Evolutionary conservation across 2,888 invertebrate genomes (phyloP).

Genomic region (Leucophenga maculata): DNA sequence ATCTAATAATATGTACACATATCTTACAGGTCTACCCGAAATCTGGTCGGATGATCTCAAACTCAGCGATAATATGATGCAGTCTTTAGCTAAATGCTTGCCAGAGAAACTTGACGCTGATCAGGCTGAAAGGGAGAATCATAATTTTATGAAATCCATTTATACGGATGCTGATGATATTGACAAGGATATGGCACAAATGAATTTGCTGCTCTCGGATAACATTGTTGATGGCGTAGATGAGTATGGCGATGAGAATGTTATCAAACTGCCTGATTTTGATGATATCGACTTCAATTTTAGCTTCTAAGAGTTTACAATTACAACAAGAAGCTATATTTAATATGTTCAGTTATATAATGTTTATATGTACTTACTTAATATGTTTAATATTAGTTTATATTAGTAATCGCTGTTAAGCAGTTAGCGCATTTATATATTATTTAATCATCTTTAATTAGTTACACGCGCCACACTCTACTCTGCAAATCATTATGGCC

Average conservation of each 20-base stretch:
- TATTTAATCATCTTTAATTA: too few species aligned
- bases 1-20: not conserved
- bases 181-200: not conserved
- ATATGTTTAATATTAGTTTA: not conserved
- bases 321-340: not conserved
- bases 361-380: not conserved
- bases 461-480: too few species aligned
- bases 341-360: not conserved
- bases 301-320: not conserved
- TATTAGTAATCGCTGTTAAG: too few species aligned
- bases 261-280: not conserved
- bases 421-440: too few species aligned
- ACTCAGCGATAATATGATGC: not conserved
- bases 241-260: not conserved
- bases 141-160: not conserved
- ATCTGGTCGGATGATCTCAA: not conserved
- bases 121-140: not conserved
- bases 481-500: too few species aligned
- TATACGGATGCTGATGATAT: not conserved
- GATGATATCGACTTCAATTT: not conserved
- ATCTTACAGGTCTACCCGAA: conserved; percentile 3
- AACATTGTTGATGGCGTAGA: not conserved
- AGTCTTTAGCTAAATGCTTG: not conserved
- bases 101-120: not conserved
- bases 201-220: too few species aligned